A percentile compares a stretch with the other conserved stretches of the same genome.
phyloP scores from a whole-genome alignment of 1,140 invertebrate species.

The Drosophila virilis region DNA sequence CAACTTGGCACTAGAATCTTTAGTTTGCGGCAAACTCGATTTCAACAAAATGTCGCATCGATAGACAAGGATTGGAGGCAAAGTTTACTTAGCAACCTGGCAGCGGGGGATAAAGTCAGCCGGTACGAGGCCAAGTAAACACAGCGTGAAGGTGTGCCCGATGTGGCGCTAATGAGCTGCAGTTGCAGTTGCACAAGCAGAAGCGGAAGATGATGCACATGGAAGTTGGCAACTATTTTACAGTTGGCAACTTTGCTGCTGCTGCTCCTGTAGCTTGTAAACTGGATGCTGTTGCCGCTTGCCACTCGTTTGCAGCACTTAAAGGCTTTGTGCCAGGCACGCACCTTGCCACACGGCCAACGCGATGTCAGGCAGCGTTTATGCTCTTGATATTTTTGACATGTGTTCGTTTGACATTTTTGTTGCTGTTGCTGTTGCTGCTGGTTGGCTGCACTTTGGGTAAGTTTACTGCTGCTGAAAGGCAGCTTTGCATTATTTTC shows the following conservation, averaged over 20 bases:
- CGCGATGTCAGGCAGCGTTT: conserved; percentile 44
- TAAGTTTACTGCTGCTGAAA: conserved; percentile 25
- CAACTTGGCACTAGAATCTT: conserved; percentile 25
- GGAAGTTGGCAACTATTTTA: conserved; percentile 59
- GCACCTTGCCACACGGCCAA: conserved; percentile 31
- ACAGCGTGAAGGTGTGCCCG: conserved; percentile 28
- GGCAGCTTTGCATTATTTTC: conserved; percentile 57
- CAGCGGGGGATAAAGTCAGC: conserved; percentile 60
- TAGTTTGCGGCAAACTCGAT: conserved; percentile 64
- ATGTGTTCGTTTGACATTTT: conserved; percentile 72
- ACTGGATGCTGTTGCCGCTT: conserved; percentile 30
- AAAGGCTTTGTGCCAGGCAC: conserved; percentile 73
- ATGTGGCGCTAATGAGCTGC: conserved; percentile 71
- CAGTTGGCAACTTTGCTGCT: conserved; percentile 35
- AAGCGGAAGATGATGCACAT: conserved; percentile 15
- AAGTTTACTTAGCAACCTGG: conserved; percentile 9
- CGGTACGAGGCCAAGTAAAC: conserved; percentile 58
- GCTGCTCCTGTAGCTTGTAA: not conserved
- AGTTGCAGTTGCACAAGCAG: conserved; percentile 38
- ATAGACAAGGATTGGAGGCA: conserved; percentile 46
- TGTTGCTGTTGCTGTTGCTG: conserved; percentile 25
- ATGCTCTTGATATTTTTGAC: conserved; percentile 78
- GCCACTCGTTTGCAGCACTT: conserved; percentile 67
- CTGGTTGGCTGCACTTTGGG: conserved; percentile 35
- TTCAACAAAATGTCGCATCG: conserved; percentile 67